Evolutionary conservation across 2,113 vertebrate genomes (phyloP), one percentile per base, ranked within the genome.

Genomic region (Nibea albiflora): DNA sequence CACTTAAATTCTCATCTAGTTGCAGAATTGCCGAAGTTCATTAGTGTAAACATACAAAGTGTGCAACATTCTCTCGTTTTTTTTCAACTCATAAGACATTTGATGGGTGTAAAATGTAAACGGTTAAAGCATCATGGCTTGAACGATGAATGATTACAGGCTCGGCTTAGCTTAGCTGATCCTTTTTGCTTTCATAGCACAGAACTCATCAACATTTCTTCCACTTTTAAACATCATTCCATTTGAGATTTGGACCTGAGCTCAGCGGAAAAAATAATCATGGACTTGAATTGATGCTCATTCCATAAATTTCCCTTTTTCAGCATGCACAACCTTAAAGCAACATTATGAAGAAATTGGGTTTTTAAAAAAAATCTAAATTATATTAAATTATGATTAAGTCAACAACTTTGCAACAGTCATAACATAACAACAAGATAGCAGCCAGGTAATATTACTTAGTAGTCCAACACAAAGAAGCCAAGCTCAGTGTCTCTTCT

Each of bases 1-100:
- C 84, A 88, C 85, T 92, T 90, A 89, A 82, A 89, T 65, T 91
- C 78, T 87, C 83, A 84, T 91, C 72, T 80, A 54, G 71, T 68
- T 56, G 26, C 75, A 39, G 78, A 84, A 90, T 70, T 68, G 81
- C 83, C 46, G 35, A 69, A 71, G 86, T 88, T 87, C 73, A 84
- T 91, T 88, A 88, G 72, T 22, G 24, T 60, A 61, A 88, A 82
- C 85, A 73, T 0, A 9, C 47, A 73, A 73, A 58, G 46, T 69
- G 72, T 26, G 12, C 31, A 66, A 15, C 50, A 52, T 58, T 26
- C 17, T 22, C 31, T 56, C 39, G 19, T 46, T 68, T 57, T 46
- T 46, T 57, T 46, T 20, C 31, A 64, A 56, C 53, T 12, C 50
- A n/a, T 11, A 0, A 50, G 26, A 26, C 8, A 2, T 53, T 60